Evolutionary conservation across 2,113 vertebrate species (phyloP).

Genomic region (Callocephalon fimbriatum): DNA sequence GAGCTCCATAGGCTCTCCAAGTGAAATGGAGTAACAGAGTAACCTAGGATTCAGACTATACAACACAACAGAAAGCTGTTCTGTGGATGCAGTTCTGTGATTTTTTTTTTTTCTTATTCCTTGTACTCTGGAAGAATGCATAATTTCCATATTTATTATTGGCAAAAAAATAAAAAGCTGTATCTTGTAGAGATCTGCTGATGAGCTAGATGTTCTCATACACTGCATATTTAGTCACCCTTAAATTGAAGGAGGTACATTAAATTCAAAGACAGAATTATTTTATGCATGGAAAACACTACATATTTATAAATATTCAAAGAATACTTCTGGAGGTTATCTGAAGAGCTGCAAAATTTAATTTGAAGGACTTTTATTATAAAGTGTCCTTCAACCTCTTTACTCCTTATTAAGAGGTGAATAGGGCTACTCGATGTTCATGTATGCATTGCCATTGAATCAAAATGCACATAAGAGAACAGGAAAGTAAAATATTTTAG

Average conservation of each 20-base stretch:
- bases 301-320: not conserved
- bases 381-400: not conserved
- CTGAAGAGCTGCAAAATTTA: not conserved
- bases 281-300: not conserved
- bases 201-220: not conserved
- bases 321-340: not conserved
- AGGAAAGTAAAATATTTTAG: not conserved
- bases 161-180: not conserved
- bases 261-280: not conserved
- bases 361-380: not conserved
- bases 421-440: not conserved
- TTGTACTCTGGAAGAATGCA: not conserved
- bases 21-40: not conserved
- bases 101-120: not conserved
- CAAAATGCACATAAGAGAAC: not conserved
- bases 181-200: not conserved
- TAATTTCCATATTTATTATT: not conserved
- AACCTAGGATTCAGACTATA: not conserved
- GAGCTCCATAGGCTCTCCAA: not conserved
- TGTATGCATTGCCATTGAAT: not conserved
- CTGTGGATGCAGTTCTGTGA: not conserved
- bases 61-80: not conserved
- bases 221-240: not conserved
- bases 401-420: not conserved
- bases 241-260: not conserved